These are phyloP conservation scores for Danio kyathit DNA, from an alignment of 2,797 vertebrate species.

Conservation along the genomic window DNA sequence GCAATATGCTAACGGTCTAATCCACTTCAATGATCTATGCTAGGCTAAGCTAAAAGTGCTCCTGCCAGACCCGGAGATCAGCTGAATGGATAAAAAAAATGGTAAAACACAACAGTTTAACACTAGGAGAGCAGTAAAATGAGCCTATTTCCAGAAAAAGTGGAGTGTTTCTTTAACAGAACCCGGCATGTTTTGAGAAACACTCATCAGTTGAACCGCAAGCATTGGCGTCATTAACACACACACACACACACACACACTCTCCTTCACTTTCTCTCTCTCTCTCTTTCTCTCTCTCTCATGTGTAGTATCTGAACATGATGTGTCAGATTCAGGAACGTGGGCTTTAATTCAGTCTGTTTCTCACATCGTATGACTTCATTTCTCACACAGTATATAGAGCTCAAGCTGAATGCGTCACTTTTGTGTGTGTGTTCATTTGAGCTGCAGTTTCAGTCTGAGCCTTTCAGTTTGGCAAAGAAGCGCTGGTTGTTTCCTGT, in stretches of 20 bases:
- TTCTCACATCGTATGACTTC: background rate
- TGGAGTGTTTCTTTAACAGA: too few relatives aligned
- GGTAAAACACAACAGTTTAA: too few relatives aligned
- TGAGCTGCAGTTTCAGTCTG: background rate
- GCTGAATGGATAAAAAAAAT: too few relatives aligned
- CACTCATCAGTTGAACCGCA: background rate
- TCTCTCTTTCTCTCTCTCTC: too few relatives aligned
- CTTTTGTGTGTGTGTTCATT: background rate
- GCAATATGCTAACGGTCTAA: too few relatives aligned
- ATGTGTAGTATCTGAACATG: background rate
- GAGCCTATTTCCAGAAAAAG: too few relatives aligned
- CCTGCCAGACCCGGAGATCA: too few relatives aligned
- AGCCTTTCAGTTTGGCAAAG: background rate
- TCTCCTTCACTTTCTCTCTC: too few relatives aligned
- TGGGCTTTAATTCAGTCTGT: background rate
- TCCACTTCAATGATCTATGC: too few relatives aligned
- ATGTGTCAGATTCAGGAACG: background rate
- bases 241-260: too few relatives aligned
- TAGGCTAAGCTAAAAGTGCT: too few relatives aligned
- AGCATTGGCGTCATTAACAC: background rate
- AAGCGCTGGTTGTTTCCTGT: slow-evolving; percentile 20
- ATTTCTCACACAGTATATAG: background rate
- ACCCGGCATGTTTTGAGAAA: background rate
- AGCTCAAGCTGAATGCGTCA: background rate
- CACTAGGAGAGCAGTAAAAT: too few relatives aligned